Evolutionary conservation across 1,140 invertebrate genomes (phyloP).

Genomic region (Phocides pigmalion): DNA sequence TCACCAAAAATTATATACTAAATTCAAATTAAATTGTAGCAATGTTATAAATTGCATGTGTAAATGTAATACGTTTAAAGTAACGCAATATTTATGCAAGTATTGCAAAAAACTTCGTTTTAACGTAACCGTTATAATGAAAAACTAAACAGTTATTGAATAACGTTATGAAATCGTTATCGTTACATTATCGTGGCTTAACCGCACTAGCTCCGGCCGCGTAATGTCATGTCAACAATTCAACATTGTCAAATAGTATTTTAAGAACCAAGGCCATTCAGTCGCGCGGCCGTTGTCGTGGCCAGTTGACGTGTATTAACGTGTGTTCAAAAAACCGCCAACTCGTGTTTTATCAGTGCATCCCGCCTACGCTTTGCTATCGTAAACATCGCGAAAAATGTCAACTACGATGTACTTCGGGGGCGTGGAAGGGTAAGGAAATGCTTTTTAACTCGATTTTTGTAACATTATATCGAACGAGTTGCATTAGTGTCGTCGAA

Average conservation of each 20-base stretch:
- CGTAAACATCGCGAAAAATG: conserved; percentile 47
- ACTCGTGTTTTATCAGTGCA: conserved; percentile 38
- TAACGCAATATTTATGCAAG: no score
- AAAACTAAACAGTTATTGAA: not conserved
- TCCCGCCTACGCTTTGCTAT: conserved; percentile 36
- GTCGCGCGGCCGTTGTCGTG: conserved; percentile 50
- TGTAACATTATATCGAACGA: not conserved
- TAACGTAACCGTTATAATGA: conserved; percentile 15
- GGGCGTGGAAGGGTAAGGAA: conserved; percentile 73
- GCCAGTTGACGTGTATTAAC: conserved; percentile 37
- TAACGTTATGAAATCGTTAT: conserved; percentile 3
- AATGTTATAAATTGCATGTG: no score
- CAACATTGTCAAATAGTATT: conserved; percentile 5
- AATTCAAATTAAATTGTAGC: no score
- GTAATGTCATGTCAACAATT: conserved; percentile 11
- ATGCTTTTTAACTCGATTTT: conserved; percentile 19
- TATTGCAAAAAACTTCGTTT: not conserved
- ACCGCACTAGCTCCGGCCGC: conserved; percentile 1
- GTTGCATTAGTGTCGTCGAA: conserved; percentile 46
- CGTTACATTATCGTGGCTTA: not conserved
- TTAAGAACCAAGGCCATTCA: conserved; percentile 31
- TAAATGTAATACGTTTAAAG: no score
- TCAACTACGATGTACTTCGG: conserved; percentile 63
- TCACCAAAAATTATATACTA: no score
- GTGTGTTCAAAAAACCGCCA: conserved; percentile 32